Evolutionary conservation across 2,797 vertebrate species (phyloP), one percentile per base, ranked within the genome.

Genomic region (Acipenser transmontanus): DNA sequence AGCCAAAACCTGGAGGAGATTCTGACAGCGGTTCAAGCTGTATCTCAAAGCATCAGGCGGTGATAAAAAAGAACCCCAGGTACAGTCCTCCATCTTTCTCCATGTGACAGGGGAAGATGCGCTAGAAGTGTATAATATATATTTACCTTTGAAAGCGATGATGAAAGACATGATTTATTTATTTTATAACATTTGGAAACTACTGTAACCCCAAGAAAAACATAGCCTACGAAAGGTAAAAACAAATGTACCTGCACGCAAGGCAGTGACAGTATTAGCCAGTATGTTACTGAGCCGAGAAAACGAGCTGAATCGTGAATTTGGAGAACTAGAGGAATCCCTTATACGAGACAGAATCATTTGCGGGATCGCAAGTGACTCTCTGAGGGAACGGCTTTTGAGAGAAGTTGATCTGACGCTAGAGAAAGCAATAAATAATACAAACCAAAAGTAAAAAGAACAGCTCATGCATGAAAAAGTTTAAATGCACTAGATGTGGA

Each of bases 401-500:
- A 47, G 62, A 61, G 63, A 69, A 10, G 57, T 48, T 52, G 49
- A 62, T 7, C 6, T 66, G 14, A 57, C 8, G 6, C 63, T 50
- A 4, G 59, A 50, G 52, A 66, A 65, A 57, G 17, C 63, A 5
- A 48, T 2, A 0, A 47, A 66, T 14, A 10, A 8, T 54, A n/a
- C 9, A 9, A 62, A 66, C 17, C 49, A 8, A 71, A 71, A n/a
- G 3, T 9, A n/a, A 9, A 54, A 54, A 9, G 52, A n/a, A 9
- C 49, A 50, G 50, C 13, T 56, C 56, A 57, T 50, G 59, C 17
- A 65, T 14, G 48, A 61, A 64, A 49, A 67, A 2, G 49, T 67
- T 71, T 50, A 10, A 68, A 12, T 66, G 66, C 50, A 71, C 50
- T 50, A 7, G 14, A 71, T 68, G 61, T 59, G 66, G 63, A 68